These are phyloP conservation scores for Semnopithecus entellus DNA, from an alignment of 2,113 vertebrate species.

Conservation along the genomic window DNA sequence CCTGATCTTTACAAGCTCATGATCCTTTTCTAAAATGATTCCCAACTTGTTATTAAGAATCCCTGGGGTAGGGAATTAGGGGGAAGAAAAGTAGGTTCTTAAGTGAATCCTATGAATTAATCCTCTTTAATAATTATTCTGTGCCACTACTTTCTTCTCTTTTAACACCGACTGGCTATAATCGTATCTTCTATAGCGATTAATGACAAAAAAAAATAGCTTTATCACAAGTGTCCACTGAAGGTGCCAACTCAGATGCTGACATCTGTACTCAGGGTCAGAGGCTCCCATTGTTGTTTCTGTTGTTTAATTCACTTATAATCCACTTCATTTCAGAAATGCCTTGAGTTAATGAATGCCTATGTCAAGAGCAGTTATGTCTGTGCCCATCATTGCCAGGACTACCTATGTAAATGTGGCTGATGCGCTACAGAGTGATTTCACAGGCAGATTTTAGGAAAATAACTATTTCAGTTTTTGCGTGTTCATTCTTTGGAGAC, in stretches of 20 bases:
- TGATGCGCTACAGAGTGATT: neutral
- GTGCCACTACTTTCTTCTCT: neutral
- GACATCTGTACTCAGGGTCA: neutral
- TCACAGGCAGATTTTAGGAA: neutral
- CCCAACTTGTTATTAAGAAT: neutral
- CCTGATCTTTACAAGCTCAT: neutral
- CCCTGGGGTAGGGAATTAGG: neutral
- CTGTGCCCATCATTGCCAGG: neutral
- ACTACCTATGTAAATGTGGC: neutral
- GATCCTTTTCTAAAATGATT: neutral
- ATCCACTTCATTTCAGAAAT: neutral
- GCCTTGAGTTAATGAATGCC: neutral
- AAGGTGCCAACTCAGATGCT: neutral
- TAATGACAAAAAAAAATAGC: neutral
- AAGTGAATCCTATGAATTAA: neutral
- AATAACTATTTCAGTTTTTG: neutral
- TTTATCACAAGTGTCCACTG: neutral
- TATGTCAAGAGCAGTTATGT: neutral
- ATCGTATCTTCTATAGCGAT: neutral
- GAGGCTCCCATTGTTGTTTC: neutral
- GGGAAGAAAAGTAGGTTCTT: neutral
- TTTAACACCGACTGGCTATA: neutral
- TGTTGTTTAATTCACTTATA: constrained; percentile 1
- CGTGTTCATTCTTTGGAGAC: neutral
- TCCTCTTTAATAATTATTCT: neutral